phyloP scores from a whole-genome alignment of 2,113 vertebrate species.

The Sorex fumeus region DNA sequence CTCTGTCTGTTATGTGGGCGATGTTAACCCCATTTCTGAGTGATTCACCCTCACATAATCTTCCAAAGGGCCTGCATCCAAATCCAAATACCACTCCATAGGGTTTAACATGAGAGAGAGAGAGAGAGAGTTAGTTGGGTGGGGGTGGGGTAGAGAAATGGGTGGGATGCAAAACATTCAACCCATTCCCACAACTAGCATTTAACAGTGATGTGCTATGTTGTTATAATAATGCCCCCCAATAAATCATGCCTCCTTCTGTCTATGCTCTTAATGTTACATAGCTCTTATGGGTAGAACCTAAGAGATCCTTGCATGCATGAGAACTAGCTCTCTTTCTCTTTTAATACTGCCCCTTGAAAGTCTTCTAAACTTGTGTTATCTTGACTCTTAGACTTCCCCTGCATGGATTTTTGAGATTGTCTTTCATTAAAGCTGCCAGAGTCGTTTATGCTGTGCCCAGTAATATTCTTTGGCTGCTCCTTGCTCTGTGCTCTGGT shows the following conservation, averaged over 20 bases:
- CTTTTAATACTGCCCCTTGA: neutral
- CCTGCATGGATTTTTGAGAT: neutral
- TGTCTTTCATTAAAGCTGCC: no score
- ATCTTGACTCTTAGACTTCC: neutral
- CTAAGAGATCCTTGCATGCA: neutral
- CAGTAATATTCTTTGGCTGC: no score
- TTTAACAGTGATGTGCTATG: neutral
- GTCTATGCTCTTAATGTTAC: neutral
- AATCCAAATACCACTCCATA: neutral
- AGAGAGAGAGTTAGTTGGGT: no score
- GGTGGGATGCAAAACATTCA: neutral
- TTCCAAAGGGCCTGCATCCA: neutral
- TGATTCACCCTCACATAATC: neutral
- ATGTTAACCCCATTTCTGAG: neutral
- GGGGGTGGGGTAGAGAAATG: no score
- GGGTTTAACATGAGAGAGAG: slow-evolving; percentile 6
- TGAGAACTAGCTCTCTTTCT: slow-evolving; percentile 5
- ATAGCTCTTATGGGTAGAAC: neutral
- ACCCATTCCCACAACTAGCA: neutral
- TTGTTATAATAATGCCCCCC: neutral
- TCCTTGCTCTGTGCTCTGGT: no score
- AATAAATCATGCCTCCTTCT: neutral
- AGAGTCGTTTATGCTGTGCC: no score
- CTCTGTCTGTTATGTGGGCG: neutral
- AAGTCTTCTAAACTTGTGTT: slow-evolving; percentile 16